These are phyloP conservation scores for Osmoderma eremita DNA, from an alignment of 2,888 invertebrate genomes.

Conservation along the genomic window DNA sequence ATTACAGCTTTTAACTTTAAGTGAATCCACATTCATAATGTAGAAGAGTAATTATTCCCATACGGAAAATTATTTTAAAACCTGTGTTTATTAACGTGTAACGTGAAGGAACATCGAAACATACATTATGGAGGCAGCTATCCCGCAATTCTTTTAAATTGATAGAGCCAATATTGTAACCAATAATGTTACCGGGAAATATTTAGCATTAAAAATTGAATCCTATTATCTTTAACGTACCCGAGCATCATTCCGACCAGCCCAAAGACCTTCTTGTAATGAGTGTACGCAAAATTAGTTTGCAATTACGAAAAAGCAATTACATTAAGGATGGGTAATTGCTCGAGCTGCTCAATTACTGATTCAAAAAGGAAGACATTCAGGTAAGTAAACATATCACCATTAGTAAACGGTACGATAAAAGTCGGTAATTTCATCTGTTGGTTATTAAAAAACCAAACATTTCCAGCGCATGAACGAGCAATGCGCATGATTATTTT, in stretches of 20 bases:
- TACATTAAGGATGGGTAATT: constrained; percentile 20
- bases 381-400: constrained; percentile 13
- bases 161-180: no score
- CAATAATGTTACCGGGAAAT: no score
- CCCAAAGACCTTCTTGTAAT: constrained; percentile 8
- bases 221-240: constrained; percentile 4
- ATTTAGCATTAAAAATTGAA: neutral
- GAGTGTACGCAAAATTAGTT: constrained; percentile 21
- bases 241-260: constrained; percentile 13
- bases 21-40: no score
- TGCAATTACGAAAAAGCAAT: constrained; percentile 30
- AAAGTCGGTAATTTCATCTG: constrained; percentile 25
- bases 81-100: no score
- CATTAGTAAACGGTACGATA: constrained; percentile 13
- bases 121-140: no score
- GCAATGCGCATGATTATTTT: constrained; percentile 30
- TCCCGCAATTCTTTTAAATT: no score
- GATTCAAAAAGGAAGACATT: constrained; percentile 20
- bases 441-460: constrained; percentile 24
- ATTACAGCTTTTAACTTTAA: no score
- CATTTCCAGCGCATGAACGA: constrained; percentile 1
- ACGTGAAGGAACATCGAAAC: no score
- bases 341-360: neutral
- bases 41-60: no score
- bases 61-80: no score